phyloP scores from a whole-genome alignment of 2,888 invertebrate genomes.

The Apodemia duryi region DNA sequence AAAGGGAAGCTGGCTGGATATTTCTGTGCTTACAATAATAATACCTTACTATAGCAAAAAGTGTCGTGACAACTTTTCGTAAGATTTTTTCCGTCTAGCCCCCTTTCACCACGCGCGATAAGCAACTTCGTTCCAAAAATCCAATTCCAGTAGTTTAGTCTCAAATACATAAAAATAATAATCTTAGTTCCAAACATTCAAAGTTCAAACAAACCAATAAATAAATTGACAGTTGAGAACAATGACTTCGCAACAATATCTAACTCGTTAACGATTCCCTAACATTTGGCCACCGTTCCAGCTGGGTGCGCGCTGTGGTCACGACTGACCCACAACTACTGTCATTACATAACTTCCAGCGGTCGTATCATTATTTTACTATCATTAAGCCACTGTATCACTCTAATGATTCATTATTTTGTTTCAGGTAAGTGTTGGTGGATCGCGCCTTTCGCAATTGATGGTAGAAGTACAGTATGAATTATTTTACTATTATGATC shows the following conservation, averaged over 20 bases:
- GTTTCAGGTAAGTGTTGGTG: slow-evolving; percentile 59
- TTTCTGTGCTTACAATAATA: too few relatives aligned
- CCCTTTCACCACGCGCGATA: too few relatives aligned
- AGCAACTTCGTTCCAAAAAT: too few relatives aligned
- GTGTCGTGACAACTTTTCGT: too few relatives aligned
- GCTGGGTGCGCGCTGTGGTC: slow-evolving; percentile 25
- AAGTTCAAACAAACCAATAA: neutral
- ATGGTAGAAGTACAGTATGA: slow-evolving; percentile 2
- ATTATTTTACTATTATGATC: neutral
- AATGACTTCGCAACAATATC: slow-evolving; percentile 6
- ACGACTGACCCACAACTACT: slow-evolving; percentile 30
- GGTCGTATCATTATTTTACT: slow-evolving; percentile 27
- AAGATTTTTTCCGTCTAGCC: too few relatives aligned
- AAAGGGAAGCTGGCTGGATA: too few relatives aligned
- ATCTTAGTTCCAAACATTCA: neutral
- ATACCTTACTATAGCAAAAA: too few relatives aligned
- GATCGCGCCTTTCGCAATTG: slow-evolving; percentile 11
- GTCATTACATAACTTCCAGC: slow-evolving; percentile 29
- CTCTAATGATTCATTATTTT: slow-evolving; percentile 41
- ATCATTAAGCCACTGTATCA: slow-evolving; percentile 27
- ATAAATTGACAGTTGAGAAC: slow-evolving; percentile 3
- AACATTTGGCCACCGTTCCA: slow-evolving; percentile 20
- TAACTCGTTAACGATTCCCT: slow-evolving; percentile 10
- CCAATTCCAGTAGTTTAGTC: too few relatives aligned
- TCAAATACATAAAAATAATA: too few relatives aligned